These are phyloP conservation scores for Plagiodera versicolora DNA, from an alignment of 2,888 invertebrate species.

Conservation along the genomic window DNA sequence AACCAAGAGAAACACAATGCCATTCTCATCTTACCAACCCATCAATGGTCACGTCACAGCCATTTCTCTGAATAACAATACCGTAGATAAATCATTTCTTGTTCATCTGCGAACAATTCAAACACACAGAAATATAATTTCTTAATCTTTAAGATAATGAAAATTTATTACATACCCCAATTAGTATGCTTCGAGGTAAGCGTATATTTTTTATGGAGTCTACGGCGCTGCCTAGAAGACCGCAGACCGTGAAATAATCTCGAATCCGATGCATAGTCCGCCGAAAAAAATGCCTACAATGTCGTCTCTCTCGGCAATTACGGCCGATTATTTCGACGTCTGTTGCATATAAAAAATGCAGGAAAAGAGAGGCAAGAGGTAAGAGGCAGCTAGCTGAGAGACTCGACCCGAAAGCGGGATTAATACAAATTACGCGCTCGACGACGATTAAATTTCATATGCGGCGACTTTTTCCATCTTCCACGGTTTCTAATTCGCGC, in stretches of 20 bases:
- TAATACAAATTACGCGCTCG: conserved; percentile 26
- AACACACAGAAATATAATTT: no score
- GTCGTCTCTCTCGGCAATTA: conserved; percentile 4
- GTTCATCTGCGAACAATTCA: no score
- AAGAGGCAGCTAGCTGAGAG: no score
- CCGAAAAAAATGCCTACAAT: background rate
- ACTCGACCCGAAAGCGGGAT: conserved; percentile 14
- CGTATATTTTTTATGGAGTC: background rate
- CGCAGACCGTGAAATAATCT: background rate
- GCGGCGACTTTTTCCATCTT: conserved; percentile 22
- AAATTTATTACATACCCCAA: no score
- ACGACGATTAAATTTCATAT: conserved; percentile 25
- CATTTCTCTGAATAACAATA: no score
- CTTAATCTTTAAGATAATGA: no score
- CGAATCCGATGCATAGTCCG: background rate
- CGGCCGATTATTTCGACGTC: conserved; percentile 18
- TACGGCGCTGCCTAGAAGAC: background rate
- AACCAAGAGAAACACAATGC: no score
- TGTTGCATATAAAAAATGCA: conserved; percentile 21
- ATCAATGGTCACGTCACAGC: no score
- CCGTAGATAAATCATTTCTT: no score
- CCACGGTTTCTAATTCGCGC: conserved; percentile 24
- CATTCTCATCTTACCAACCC: no score
- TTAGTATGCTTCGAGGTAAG: no score
- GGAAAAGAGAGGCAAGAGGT: no score